A percentile compares a stretch with the other conserved stretches of the same genome.
Evolutionary conservation across 2,888 invertebrate species (phyloP).

Genomic region (Caradrina clavipalpis): DNA sequence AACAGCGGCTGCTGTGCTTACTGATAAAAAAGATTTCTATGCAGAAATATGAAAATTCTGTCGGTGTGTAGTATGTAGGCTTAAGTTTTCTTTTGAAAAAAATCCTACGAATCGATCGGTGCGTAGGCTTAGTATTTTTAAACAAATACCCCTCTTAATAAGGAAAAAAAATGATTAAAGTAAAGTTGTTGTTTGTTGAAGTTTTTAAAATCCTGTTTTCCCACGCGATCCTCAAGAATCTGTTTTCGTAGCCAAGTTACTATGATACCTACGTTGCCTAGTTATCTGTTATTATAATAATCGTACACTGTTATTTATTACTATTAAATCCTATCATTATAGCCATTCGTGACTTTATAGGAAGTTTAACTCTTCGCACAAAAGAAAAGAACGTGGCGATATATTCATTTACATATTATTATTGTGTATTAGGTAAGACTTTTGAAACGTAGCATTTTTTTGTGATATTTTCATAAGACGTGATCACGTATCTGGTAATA

Average conservation of each 20-base stretch:
- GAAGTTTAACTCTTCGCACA: conserved; percentile 26
- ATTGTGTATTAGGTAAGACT: neutral
- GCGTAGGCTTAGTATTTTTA: too few relatives aligned
- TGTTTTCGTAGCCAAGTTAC: conserved; percentile 23
- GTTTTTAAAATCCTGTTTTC: conserved; percentile 32
- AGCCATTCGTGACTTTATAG: conserved; percentile 53
- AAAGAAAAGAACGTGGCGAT: conserved; percentile 42
- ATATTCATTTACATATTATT: conserved; percentile 18
- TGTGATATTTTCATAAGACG: conserved; percentile 20
- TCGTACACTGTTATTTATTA: conserved; percentile 50
- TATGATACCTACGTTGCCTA: conserved; percentile 18
- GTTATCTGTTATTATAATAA: conserved; percentile 54
- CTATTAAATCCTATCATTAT: conserved; percentile 51
- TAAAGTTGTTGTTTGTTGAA: neutral
- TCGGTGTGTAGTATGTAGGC: neutral
- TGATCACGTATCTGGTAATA: conserved; percentile 28
- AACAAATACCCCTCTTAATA: too few relatives aligned
- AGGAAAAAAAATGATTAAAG: neutral
- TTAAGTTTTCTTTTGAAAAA: too few relatives aligned
- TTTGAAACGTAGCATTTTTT: conserved; percentile 23
- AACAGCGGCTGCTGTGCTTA: too few relatives aligned
- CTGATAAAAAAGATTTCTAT: neutral
- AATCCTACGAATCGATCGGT: accelerated
- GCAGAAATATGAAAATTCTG: neutral
- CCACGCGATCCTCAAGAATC: conserved; percentile 31